Evolutionary conservation across 2,113 vertebrate genomes (phyloP).

Genomic region (Pygathrix nemaeus): DNA sequence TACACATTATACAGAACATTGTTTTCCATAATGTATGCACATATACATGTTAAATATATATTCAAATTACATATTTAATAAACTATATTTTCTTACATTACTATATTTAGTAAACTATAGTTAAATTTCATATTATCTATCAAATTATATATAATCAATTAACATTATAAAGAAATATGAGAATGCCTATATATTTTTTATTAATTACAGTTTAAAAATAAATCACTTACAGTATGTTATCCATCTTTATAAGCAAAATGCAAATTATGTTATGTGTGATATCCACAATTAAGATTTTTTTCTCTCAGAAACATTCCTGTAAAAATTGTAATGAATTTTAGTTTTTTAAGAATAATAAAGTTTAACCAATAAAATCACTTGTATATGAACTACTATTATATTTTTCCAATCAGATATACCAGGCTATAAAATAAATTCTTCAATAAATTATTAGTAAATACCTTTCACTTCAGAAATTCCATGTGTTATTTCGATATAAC

Average conservation of each 20-base stretch:
- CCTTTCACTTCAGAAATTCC: not conserved
- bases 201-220: not conserved
- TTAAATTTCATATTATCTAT: not conserved
- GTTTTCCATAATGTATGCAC: not conserved
- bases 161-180: not conserved
- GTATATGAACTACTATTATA: not conserved
- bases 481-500: not conserved
- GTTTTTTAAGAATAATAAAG: not conserved
- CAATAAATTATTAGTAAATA: not conserved
- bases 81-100: not conserved
- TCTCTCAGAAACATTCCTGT: not conserved
- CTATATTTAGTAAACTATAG: not conserved
- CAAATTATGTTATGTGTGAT: not conserved
- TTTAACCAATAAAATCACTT: not conserved
- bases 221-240: not conserved
- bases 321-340: not conserved
- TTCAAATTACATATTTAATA: not conserved
- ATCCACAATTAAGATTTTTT: not conserved
- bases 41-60: not conserved
- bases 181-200: not conserved
- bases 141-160: not conserved
- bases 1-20: not conserved
- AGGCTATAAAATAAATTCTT: not conserved
- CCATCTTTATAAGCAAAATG: not conserved
- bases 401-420: not conserved